phyloP scores from a whole-genome alignment of 2,797 vertebrate species.

The Sebastes jordani region DNA sequence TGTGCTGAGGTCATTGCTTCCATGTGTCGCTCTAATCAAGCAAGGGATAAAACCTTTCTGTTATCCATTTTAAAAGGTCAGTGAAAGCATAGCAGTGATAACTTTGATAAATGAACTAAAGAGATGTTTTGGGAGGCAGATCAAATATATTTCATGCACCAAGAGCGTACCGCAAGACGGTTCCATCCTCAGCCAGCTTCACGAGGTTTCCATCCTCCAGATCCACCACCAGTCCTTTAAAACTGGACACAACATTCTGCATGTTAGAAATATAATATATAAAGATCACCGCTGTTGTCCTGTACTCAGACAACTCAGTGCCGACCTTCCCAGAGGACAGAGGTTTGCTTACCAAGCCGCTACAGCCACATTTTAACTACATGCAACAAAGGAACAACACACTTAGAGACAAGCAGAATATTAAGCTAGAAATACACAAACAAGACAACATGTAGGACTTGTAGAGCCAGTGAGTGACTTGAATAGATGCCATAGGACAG shows the following conservation, averaged over 20 bases:
- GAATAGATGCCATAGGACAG: not conserved
- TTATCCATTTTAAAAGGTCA: not conserved
- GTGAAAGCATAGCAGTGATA: not conserved
- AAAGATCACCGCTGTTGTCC: not conserved
- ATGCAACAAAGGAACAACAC: not conserved
- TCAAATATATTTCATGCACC: not conserved
- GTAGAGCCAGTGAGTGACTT: not conserved
- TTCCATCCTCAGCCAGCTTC: slow-evolving; percentile 93
- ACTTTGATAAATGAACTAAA: not conserved
- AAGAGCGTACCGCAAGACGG: slow-evolving; percentile 87
- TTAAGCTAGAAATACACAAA: not conserved
- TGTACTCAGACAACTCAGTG: not conserved
- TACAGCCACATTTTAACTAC: not conserved
- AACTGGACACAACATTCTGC: slow-evolving; percentile 78
- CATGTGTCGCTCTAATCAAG: slow-evolving; percentile 89
- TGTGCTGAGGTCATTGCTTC: slow-evolving; percentile 85
- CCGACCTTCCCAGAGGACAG: not conserved
- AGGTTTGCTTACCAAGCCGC: not conserved
- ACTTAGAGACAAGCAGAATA: not conserved
- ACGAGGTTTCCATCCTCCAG: slow-evolving; percentile 95
- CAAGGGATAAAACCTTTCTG: not conserved
- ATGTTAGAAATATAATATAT: not conserved
- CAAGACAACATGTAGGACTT: not conserved
- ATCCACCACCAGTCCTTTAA: slow-evolving; percentile 93
- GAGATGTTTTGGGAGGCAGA: not conserved